Conservation (phyloP, 2,888 invertebrate genomes). For the Leptinotarsa haldemani region DNA sequence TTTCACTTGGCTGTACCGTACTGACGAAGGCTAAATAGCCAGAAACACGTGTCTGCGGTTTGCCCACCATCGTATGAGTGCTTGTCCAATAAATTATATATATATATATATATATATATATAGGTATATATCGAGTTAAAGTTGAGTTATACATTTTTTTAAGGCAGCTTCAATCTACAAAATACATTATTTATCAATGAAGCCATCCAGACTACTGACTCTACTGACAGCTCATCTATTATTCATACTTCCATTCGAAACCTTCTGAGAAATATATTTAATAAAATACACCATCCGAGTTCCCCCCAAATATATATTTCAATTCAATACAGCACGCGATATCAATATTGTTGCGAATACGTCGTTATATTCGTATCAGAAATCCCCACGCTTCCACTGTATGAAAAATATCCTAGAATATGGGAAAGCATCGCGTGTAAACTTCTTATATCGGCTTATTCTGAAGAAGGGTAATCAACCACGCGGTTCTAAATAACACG, state of each 20-base stretch:
- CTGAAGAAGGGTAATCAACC: slow-evolving; percentile 41
- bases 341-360: slow-evolving; percentile 8
- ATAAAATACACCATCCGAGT: not conserved
- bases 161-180: no score
- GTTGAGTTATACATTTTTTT: no score
- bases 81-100: no score
- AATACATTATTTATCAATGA: not conserved
- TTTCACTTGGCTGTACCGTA: no score
- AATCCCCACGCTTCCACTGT: slow-evolving; percentile 11
- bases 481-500: slow-evolving; percentile 43
- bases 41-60: no score
- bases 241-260: not conserved
- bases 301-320: not conserved
- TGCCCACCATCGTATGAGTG: no score
- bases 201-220: not conserved
- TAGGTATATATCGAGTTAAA: no score
- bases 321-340: not conserved
- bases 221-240: not conserved
- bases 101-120: no score
- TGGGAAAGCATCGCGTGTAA: slow-evolving; percentile 42
- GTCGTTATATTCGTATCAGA: slow-evolving; percentile 11
- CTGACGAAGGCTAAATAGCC: no score
- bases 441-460: slow-evolving; percentile 39
- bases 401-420: slow-evolving; percentile 39
- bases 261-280: slow-evolving; percentile 3